Conservation (phyloP, 2,888 invertebrate genomes). For the Acanthococcus lagerstroemiae region DNA sequence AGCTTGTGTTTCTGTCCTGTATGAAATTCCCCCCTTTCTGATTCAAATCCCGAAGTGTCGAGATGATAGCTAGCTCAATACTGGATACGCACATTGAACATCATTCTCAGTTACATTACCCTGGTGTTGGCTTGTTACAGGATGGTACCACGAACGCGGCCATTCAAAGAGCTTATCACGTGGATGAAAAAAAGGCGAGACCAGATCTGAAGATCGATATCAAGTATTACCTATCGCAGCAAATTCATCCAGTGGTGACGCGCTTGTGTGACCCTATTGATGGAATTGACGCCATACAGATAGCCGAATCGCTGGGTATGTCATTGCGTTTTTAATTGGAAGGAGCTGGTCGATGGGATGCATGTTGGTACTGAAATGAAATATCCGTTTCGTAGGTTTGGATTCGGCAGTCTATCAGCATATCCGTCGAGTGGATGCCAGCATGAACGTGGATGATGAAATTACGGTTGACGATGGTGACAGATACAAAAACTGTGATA, state of each 20-base stretch:
- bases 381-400: conserved; percentile 3
- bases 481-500: conserved; percentile 47
- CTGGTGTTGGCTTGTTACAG: conserved; percentile 36
- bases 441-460: conserved; percentile 37
- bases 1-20: no score
- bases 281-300: conserved; percentile 77
- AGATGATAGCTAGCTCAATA: no score
- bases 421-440: conserved; percentile 29
- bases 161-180: conserved; percentile 86
- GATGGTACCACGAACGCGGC: conserved; percentile 71
- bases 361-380: neutral
- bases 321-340: neutral
- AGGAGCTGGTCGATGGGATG: neutral
- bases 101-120: no score
- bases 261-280: conserved; percentile 93
- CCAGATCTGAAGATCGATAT: conserved; percentile 62
- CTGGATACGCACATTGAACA: no score
- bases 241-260: conserved; percentile 91
- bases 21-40: no score
- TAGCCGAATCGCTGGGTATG: conserved; percentile 78
- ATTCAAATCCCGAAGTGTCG: neutral
- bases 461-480: conserved; percentile 45
- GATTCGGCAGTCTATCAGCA: conserved; percentile 7
- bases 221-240: conserved; percentile 85
- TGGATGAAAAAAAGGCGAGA: conserved; percentile 72